Base-by-base conservation (phyloP, 2,797 vertebrate species). In the Melanotaenia trifasciata region DNA sequence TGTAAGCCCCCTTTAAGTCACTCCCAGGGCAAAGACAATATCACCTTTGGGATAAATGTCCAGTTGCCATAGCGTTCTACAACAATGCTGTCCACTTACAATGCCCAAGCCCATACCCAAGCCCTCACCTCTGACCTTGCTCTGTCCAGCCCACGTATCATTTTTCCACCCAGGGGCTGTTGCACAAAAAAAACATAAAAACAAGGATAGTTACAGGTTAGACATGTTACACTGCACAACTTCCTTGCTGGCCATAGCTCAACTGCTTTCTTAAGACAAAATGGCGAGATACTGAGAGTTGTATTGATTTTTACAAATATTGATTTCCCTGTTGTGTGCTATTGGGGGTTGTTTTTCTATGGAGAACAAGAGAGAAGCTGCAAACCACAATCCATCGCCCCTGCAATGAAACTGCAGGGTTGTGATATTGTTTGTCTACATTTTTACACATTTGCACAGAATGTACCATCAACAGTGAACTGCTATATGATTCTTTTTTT, bases 21-120 rank as follows among this genome's bases (percentile, higher is more conserved):
- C 64, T 83, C 79, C 70, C 64, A 70, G 84, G 74, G 86, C 79
- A 91, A 89, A 92, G 88, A 93, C 92, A 92, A 93, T 94, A 92
- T 93, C 90, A 93, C 89, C 90, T 90, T 90, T 84, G 80, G 88
- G 83, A 86, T 90, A 89, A 93, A 92, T 92, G 91, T 92, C 87
- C 85, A 87, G 92, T 94, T 91, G 86, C 92, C 93, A 94, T 93
- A 90, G 92, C 62, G 70, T 83, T 78, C 77, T 59, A 89, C 84
- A 92, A 93, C 89, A 94, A 94, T 93, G 91, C 86, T 83, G 83
- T 81, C 84, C 79, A 64, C 83, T 92, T 79, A 92, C 90, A 94
- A 93, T 90, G 79, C 80, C 82, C 76, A 83, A 88, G 81, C 76
- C 64, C 67, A 87, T 57, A 84, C 73, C 87, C 80, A 85, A 79